Evolutionary conservation across 2,888 invertebrate species (phyloP).

Genomic region (Rhorus exstirpatorius): DNA sequence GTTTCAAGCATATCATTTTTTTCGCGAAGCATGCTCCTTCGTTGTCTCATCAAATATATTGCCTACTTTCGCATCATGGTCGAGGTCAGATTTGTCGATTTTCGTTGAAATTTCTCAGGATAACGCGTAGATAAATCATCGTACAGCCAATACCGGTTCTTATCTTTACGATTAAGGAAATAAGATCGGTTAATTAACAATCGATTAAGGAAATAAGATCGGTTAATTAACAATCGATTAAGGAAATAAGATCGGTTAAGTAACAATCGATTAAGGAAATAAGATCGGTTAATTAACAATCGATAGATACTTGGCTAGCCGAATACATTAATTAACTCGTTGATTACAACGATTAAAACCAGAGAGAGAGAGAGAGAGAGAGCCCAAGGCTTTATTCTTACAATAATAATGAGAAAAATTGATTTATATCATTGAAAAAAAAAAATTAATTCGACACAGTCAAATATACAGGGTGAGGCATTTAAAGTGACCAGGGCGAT

Average conservation of each 20-base stretch:
- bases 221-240: no score
- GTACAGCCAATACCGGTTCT: no score
- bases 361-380: no score
- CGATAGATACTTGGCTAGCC: background rate
- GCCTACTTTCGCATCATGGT: constrained; percentile 10
- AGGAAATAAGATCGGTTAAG: no score
- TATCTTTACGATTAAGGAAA: no score
- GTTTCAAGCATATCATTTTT: background rate
- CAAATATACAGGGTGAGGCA: no score
- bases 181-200: no score
- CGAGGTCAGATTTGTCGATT: constrained; percentile 21
- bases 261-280: background rate
- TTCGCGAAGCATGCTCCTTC: constrained; percentile 27
- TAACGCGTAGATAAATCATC: background rate
- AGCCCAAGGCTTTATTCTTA: background rate
- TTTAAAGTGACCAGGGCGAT: no score
- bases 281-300: background rate
- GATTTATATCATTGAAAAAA: background rate
- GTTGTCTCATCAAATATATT: background rate
- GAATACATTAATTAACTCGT: no score
- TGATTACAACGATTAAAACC: background rate
- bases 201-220: no score
- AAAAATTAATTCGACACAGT: background rate
- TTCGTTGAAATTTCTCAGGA: constrained; percentile 17
- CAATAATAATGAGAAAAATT: background rate